Conservation (phyloP, 2,888 invertebrate species). For the Yponomeuta malinellus region DNA sequence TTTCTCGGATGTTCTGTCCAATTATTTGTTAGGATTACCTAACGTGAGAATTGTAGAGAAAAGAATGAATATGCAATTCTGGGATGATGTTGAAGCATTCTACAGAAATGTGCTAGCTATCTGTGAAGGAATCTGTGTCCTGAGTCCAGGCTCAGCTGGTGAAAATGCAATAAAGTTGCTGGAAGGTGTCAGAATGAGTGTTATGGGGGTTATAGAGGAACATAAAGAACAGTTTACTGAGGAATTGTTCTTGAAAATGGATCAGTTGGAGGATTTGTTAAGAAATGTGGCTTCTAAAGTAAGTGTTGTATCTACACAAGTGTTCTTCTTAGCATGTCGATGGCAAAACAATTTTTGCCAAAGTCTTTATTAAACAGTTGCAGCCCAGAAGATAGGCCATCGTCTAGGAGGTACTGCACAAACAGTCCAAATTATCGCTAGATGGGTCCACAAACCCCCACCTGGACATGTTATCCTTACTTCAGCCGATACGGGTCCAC, state of each 20-base stretch:
- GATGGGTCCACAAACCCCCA: too few species aligned
- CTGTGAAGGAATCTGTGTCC: conserved; percentile 47
- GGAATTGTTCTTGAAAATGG: conserved; percentile 51
- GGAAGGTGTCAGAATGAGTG: conserved; percentile 46
- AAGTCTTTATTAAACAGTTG: too few species aligned
- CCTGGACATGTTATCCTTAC: too few species aligned
- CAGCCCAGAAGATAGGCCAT: too few species aligned
- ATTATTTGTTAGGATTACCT: conserved; percentile 47
- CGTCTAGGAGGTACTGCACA: too few species aligned
- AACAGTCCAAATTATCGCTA: too few species aligned
- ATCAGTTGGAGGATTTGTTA: conserved; percentile 34
- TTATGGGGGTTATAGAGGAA: conserved; percentile 45
- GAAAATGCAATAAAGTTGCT: conserved; percentile 37
- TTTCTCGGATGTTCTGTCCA: conserved; percentile 46
- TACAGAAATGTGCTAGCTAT: conserved; percentile 42
- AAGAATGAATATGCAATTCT: conserved; percentile 55
- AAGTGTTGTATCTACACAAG: too few species aligned
- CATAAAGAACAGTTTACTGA: conserved; percentile 62
- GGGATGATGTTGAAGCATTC: conserved; percentile 59
- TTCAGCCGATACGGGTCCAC: too few species aligned
- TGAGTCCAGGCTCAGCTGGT: conserved; percentile 37
- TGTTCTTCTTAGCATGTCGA: too few species aligned
- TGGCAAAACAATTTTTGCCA: too few species aligned
- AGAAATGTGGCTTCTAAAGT: conserved; percentile 19
- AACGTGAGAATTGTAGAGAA: conserved; percentile 52